Conservation (phyloP, 2,113 vertebrate genomes). For the Rallus limicola region DNA sequence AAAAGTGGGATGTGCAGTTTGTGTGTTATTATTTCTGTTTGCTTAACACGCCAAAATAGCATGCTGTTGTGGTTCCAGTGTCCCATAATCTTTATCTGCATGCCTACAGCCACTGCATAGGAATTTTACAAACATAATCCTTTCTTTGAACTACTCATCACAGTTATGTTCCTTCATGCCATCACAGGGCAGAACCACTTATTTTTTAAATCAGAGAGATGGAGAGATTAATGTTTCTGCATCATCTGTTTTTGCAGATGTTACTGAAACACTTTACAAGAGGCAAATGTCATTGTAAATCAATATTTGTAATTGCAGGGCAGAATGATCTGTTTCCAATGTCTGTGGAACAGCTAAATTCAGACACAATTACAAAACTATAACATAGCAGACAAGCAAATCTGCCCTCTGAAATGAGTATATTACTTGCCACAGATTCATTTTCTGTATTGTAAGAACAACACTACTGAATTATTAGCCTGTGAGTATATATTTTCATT, state of each 20-base stretch:
- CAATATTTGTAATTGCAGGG: conserved; percentile 50
- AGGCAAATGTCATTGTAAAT: conserved; percentile 37
- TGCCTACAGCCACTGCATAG: background rate
- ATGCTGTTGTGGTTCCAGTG: background rate
- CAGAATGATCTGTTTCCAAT: conserved; percentile 20
- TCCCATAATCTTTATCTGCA: background rate
- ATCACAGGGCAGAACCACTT: background rate
- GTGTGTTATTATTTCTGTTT: background rate
- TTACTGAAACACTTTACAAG: background rate
- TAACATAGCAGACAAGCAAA: background rate
- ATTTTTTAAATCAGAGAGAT: conserved; percentile 5
- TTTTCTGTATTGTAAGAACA: background rate
- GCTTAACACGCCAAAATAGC: background rate
- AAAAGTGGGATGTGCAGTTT: background rate
- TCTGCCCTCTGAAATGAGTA: background rate
- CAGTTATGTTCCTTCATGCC: background rate
- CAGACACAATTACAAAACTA: background rate
- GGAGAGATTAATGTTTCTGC: conserved; percentile 21
- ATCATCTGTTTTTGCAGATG: conserved; percentile 49
- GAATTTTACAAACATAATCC: background rate
- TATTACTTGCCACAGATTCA: background rate
- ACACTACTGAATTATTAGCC: background rate
- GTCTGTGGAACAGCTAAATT: conserved; percentile 12
- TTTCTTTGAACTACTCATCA: conserved; percentile 8
- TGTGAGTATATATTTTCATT: background rate